A percentile compares a stretch with the other conserved stretches of the same genome.
These are phyloP conservation scores for Drosophila demipolita DNA, from an alignment of 2,888 invertebrate species.

Conservation along the genomic window DNA sequence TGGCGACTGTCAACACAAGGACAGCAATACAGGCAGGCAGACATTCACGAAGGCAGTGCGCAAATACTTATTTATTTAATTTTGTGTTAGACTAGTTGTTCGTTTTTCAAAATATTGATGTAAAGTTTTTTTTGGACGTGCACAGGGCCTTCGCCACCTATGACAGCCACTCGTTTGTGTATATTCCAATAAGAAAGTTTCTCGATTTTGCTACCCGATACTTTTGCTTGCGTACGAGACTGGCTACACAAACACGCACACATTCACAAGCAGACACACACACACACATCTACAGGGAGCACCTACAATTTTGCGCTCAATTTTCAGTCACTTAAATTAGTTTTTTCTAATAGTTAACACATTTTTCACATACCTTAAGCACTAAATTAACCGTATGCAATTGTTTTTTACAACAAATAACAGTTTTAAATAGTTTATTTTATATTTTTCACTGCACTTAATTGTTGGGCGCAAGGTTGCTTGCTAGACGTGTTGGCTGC, in stretches of 20 bases:
- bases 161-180: constrained; percentile 34
- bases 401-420: constrained; percentile 52
- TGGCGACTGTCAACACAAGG: constrained; percentile 9
- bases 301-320: constrained; percentile 57
- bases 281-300: constrained; percentile 38
- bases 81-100: neutral
- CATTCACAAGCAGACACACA: constrained; percentile 28
- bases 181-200: constrained; percentile 71
- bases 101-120: constrained; percentile 20
- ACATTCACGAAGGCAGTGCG: constrained; percentile 19
- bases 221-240: constrained; percentile 70
- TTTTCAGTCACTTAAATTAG: constrained; percentile 35
- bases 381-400: constrained; percentile 60
- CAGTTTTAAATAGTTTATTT: constrained; percentile 60
- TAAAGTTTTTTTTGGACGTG: constrained; percentile 23
- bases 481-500: constrained; percentile 59
- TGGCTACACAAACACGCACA: constrained; percentile 32
- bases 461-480: constrained; percentile 62
- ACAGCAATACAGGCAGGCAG: neutral
- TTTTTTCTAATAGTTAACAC: constrained; percentile 20
- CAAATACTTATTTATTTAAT: constrained; percentile 4
- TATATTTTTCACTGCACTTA: constrained; percentile 74
- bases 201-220: constrained; percentile 75
- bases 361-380: constrained; percentile 48
- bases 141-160: constrained; percentile 9